These are phyloP conservation scores for Zosterops hypoxanthus DNA, from an alignment of 2,113 vertebrate species.

Conservation along the genomic window DNA sequence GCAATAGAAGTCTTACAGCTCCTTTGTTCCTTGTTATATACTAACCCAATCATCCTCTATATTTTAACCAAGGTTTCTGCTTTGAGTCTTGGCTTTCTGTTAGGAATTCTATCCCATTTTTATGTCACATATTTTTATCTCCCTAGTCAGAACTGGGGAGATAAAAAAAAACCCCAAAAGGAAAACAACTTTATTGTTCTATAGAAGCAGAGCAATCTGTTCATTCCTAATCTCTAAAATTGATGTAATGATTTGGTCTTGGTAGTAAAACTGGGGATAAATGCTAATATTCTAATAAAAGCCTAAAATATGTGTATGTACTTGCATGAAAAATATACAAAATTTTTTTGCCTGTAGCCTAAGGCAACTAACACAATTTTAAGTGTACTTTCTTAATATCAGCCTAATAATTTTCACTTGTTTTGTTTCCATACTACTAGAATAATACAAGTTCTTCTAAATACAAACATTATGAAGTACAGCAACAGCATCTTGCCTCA, in stretches of 20 bases:
- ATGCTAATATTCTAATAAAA: background rate
- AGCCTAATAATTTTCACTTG: background rate
- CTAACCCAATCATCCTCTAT: background rate
- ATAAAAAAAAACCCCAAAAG: background rate
- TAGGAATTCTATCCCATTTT: background rate
- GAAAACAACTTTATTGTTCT: background rate
- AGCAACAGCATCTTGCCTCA: background rate
- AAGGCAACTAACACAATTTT: background rate
- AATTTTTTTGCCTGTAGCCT: background rate
- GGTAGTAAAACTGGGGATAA: background rate
- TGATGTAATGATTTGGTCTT: background rate
- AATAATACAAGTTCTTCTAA: background rate
- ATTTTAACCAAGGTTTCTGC: background rate
- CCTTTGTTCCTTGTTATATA: background rate
- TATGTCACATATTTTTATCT: background rate
- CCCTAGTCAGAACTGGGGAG: background rate
- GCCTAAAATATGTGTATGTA: background rate
- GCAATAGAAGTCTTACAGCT: background rate
- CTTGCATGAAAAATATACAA: background rate
- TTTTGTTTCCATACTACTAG: background rate
- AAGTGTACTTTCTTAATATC: background rate
- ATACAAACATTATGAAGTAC: background rate
- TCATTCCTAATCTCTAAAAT: background rate
- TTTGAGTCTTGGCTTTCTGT: background rate
- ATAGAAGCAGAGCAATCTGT: background rate